Evolutionary conservation across 2,113 vertebrate genomes (phyloP).

Genomic region (Toxotes chatareus): DNA sequence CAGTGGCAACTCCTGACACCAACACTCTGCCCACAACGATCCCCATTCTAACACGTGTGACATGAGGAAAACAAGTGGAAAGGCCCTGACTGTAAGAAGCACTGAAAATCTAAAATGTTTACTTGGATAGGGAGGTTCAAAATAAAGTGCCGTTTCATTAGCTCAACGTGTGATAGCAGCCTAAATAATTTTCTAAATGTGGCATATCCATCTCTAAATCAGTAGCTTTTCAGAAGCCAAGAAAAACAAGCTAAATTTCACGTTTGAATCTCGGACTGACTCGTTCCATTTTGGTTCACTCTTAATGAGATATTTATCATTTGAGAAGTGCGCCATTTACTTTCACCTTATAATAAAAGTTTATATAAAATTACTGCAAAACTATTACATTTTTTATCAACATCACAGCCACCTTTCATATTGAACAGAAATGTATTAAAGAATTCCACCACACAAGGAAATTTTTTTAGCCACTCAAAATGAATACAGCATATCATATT

Average conservation of each 20-base stretch:
- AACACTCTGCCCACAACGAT: constrained; percentile 41
- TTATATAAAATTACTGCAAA: neutral
- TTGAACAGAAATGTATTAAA: neutral
- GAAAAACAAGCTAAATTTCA: neutral
- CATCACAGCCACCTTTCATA: neutral
- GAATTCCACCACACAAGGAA: constrained; percentile 30
- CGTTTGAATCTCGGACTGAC: neutral
- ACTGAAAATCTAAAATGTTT: constrained; percentile 28
- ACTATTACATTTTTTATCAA: neutral
- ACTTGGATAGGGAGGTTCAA: neutral
- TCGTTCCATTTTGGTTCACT: neutral
- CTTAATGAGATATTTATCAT: neutral
- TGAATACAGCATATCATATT: constrained; percentile 43
- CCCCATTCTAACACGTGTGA: constrained; percentile 32
- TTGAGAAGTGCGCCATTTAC: neutral
- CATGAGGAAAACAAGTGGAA: constrained; percentile 52
- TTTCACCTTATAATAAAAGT: neutral
- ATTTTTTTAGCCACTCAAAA: constrained; percentile 31
- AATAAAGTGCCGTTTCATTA: constrained; percentile 4
- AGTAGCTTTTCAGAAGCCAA: neutral
- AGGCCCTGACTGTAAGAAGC: constrained; percentile 4
- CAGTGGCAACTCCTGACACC: constrained; percentile 60
- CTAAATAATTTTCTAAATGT: constrained; percentile 11
- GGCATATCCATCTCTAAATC: neutral
- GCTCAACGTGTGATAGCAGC: neutral